Percentiles rank a stretch among this genome's conserved stretches.
Evolutionary conservation across 2,113 vertebrate genomes (phyloP).

Genomic region (Mirounga angustirostris): DNA sequence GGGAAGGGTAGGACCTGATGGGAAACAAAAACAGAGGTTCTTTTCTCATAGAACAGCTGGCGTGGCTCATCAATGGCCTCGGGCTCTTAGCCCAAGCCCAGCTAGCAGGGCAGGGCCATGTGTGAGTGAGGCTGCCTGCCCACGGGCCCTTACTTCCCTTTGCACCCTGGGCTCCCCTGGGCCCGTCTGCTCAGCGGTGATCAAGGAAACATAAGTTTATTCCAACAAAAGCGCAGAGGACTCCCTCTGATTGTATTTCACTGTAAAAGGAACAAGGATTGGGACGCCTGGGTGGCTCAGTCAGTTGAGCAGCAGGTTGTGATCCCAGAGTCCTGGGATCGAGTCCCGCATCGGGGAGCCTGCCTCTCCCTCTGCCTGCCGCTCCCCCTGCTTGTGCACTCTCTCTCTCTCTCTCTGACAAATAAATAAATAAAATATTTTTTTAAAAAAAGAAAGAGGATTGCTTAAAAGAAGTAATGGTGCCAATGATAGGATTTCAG

Average conservation of each 20-base stretch:
- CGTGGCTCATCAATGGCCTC: not conserved
- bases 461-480: not conserved
- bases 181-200: not conserved
- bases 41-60: not conserved
- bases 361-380: too few relatives aligned
- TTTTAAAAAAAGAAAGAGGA: not conserved
- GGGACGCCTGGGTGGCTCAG: too few relatives aligned
- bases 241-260: not conserved
- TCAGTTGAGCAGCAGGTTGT: too few relatives aligned
- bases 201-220: not conserved
- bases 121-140: not conserved
- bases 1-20: not conserved
- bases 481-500: not conserved
- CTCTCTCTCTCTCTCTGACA: too few relatives aligned
- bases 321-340: too few relatives aligned
- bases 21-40: not conserved
- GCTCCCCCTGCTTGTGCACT: too few relatives aligned
- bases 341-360: too few relatives aligned
- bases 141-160: rapidly evolving
- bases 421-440: too few relatives aligned
- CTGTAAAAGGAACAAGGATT: not conserved
- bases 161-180: not conserved
- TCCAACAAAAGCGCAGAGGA: not conserved
- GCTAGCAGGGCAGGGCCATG: not conserved
- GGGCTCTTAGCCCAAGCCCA: not conserved